Percentiles rank a stretch among this genome's conserved stretches.
These are phyloP conservation scores for Cantharis flavilabris DNA, from an alignment of 2,888 invertebrate genomes.

Conservation along the genomic window DNA sequence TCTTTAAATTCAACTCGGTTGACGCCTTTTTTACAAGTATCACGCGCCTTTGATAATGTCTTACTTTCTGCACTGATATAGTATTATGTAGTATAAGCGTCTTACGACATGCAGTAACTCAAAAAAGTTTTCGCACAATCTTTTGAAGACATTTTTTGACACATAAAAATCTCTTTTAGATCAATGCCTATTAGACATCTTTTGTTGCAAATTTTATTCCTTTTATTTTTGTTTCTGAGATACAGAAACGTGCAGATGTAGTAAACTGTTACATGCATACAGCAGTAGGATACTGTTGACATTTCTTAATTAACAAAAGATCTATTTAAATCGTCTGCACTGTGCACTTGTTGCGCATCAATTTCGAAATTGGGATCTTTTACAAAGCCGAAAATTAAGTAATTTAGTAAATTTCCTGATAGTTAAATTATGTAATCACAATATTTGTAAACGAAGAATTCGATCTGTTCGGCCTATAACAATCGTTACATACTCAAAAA, in stretches of 20 bases:
- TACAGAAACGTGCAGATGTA: background rate
- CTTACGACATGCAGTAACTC: too few relatives aligned
- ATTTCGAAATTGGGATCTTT: background rate
- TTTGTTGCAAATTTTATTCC: too few relatives aligned
- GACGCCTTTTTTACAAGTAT: too few relatives aligned
- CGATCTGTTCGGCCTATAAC: background rate
- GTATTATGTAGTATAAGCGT: too few relatives aligned
- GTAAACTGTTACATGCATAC: background rate
- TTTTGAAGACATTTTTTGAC: too few relatives aligned
- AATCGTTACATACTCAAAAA: background rate
- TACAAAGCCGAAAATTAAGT: background rate
- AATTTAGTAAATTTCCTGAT: background rate
- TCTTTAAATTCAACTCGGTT: too few relatives aligned
- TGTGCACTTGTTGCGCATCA: background rate
- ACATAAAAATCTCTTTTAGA: too few relatives aligned
- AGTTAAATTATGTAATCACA: background rate
- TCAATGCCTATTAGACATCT: too few relatives aligned
- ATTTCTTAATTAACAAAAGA: background rate
- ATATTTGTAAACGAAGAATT: background rate
- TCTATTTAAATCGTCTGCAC: background rate
- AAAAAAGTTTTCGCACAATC: too few relatives aligned
- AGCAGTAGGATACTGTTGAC: background rate
- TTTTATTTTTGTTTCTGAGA: too few relatives aligned
- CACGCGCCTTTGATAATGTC: too few relatives aligned
- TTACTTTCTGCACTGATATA: too few relatives aligned